Evolutionary conservation across 2,797 vertebrate species (phyloP), one percentile per base, ranked within the genome.

Genomic region (Hylomyscus alleni): DNA sequence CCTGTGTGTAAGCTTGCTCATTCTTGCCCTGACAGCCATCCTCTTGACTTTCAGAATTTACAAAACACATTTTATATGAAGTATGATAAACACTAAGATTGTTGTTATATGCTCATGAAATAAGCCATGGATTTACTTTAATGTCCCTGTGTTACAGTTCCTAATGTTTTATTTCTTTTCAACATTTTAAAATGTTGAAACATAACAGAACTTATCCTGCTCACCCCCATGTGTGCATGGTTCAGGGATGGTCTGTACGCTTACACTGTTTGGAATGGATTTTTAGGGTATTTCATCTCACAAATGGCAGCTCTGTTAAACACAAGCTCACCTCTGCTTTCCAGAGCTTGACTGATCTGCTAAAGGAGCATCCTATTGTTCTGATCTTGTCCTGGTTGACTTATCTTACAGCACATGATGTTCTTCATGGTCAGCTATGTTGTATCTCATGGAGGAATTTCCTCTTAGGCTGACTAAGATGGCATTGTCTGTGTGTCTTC

Each of bases 41-140:
- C 95, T 95, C 52, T 89, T 0, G 56, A 60, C 26, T 84, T n/a
- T 93, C 22, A 86, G 56, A 91, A 40, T 89, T 14, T 44, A 52
- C 67, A 91, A 26, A 92, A 60, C 78, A 7, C 10, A 17, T 94
- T 97, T 91, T 47, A 17, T 81, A 10, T 73, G 8, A 73, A 11
- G 1, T 75, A 1, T 2, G 52, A 2, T 81, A 67, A 50, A 14
- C 37, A 37, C 1, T 37, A 50, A 60, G 3, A 17, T 20, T 58
- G 52, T 20, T 34, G 3, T 2, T 54, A 34, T 6, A 73, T 88
- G 82, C 96, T 77, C 20, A 47, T 20, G 19, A 91, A 67, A 52
- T 13, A n/a, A 73, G 17, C 34, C 60, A 9, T 34, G 24, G 26
- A 9, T 52, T 22, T 22, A 34, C 37, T 62, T 84, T n/a, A 84